Conservation (phyloP, 2,113 vertebrate species). For the Varanus komodoensis region DNA sequence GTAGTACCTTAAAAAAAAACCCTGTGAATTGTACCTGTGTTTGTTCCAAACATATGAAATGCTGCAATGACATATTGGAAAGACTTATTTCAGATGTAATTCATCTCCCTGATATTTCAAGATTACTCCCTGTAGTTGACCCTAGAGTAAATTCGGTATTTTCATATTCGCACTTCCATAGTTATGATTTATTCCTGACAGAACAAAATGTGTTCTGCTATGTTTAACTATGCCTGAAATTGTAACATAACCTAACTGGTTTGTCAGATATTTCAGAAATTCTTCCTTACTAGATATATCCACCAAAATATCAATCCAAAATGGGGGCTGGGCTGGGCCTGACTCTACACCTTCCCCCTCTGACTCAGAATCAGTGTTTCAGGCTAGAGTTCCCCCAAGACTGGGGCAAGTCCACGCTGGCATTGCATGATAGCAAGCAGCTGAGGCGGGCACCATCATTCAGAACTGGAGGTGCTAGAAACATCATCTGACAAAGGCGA, state of each 20-base stretch:
- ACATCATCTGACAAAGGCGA: not conserved
- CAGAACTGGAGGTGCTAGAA: not conserved
- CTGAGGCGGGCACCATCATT: no score
- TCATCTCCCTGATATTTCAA: not conserved
- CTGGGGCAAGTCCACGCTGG: no score
- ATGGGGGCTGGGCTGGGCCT: not conserved
- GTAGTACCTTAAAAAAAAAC: no score
- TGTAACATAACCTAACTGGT: not conserved
- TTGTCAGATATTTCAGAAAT: not conserved
- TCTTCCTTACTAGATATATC: not conserved
- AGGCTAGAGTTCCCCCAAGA: no score
- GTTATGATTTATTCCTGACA: conserved; percentile 18
- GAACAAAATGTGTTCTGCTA: not conserved
- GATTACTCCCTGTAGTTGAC: not conserved
- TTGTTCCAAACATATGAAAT: not conserved
- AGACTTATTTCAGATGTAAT: not conserved
- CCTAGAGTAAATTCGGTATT: not conserved
- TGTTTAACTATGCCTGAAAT: conserved; percentile 5
- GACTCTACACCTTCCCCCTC: no score
- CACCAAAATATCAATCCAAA: not conserved
- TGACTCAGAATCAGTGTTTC: no score
- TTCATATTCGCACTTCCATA: not conserved
- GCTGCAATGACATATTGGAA: not conserved
- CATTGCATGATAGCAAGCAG: no score
- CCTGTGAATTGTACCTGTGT: not conserved